Evolutionary conservation across 1,140 invertebrate species (phyloP), one percentile per base, ranked within the genome.

Genomic region (Holotrichia oblita): DNA sequence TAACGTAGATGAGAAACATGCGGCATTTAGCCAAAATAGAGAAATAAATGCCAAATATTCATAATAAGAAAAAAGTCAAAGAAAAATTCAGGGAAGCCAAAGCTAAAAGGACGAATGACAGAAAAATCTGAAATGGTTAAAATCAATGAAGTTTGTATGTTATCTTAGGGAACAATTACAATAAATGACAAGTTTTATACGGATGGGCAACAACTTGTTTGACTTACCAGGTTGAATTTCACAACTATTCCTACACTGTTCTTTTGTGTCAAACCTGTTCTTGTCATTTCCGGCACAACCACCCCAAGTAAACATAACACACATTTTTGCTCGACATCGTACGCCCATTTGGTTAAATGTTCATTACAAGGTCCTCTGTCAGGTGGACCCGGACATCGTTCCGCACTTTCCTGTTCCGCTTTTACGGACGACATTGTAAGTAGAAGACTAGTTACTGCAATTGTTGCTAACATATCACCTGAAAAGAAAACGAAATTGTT

Each of bases 241-340:
- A 85, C 93, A 94, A 80, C 90, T 88, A 80, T 91, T 87, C 61
- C 93, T 87, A 83, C 94, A 96, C 80, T 93, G 91, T 9, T 90
- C 87, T 86, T 93, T 92, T 14, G 91, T 92, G 81, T 92, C 90
- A 86, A 96, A 96, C 79, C 93, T 89, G 87, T 96, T 96, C 77
- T 91, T 90, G 72, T 89, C 87, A 85, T 95, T 95, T 24, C 93
- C 94, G 59, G 90, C 89, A 84, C 94, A 96, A 40, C 94, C 94
- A 69, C 93, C 93, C 88, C 93, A 96, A 24, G 90, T 88, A 83
- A 96, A 97, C 73, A 90, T 90, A 73, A 87, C 88, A 86, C 95
- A 97, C 22, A 89, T 89, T 61, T 87, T 76, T 89, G 89, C 6
- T 89, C 88, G 61, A 92, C 90, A 85, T 93, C 93, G 86, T 92